Evolutionary conservation across 2,113 vertebrate species (phyloP), one percentile per base, ranked within the genome.

Genomic region (Saccopteryx bilineata): DNA sequence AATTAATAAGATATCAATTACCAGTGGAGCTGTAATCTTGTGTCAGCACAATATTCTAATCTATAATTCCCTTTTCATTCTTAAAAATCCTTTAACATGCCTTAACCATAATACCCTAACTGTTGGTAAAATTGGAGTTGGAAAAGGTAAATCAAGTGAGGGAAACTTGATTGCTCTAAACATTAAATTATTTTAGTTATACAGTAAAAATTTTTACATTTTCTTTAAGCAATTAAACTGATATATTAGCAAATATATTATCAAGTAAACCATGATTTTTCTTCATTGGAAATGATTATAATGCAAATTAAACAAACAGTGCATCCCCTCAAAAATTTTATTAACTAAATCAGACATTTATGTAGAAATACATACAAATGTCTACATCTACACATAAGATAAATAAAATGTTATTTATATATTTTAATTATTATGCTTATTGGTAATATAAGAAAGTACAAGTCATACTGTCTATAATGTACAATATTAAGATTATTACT

Each of bases 1-100:
- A 90, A 79, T 86, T 79, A 78, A 79, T 18, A 54, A 69, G 52
- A 86, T 79, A 71, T 94, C 13, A 85, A 63, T 79, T 79, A 56
- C 71, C 19, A 71, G 31, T 11, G 7, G 56, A 71, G 7, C 31
- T 79, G 24, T 71, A 60, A 79, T 72, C 78, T 79, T 71, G 31
- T 71, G 39, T 79, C 12, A 48, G 63, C 10, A 18, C n/a, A 13
- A 46, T 54, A 33, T 5, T 54, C 54, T 39, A 17, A 23, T 69
- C 6, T 71, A 12, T 39, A 31, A 28, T 33, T 13, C 6, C 2
- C 10, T 84, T 61, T 93, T 76, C 10, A 60, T 68, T 76, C 39
- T 85, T 91, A 9, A 3, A 79, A 65, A 79, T 23, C 12, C 39
- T 79, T 85, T 83, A 54, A 39, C 5, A 71, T n/a, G 18, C 1